A percentile compares a stretch with the other conserved stretches of the same genome.
phyloP scores from a whole-genome alignment of 2,797 vertebrate genomes.

The Craterocephalus amniculus region DNA sequence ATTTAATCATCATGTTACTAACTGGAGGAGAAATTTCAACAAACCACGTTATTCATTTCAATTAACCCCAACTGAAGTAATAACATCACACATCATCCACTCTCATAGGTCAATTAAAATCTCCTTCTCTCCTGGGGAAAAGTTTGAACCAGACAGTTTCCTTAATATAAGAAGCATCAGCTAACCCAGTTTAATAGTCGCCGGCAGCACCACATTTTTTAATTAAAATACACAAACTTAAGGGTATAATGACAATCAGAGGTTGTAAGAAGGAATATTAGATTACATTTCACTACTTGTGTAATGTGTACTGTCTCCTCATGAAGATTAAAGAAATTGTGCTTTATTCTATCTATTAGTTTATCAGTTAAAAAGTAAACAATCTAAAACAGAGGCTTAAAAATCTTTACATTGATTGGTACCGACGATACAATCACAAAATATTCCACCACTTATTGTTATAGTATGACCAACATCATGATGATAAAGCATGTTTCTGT shows the following conservation, averaged over 20 bases:
- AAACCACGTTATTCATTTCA: neutral
- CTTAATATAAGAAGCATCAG: neutral
- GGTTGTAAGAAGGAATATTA: neutral
- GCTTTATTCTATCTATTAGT: neutral
- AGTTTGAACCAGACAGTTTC: neutral
- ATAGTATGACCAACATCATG: too few species aligned
- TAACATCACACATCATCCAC: neutral
- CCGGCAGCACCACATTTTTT: neutral
- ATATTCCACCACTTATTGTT: too few species aligned
- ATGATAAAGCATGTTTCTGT: too few species aligned
- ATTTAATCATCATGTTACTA: neutral
- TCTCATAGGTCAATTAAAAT: neutral
- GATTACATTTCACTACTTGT: neutral
- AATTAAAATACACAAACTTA: slow-evolving; percentile 10
- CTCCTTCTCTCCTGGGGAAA: neutral
- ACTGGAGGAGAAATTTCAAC: neutral
- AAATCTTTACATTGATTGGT: too few species aligned
- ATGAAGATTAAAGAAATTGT: neutral
- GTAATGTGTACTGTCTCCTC: too few species aligned
- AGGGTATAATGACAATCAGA: slow-evolving; percentile 3
- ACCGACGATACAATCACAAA: too few species aligned
- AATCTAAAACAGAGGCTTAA: too few species aligned
- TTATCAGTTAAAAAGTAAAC: too few species aligned
- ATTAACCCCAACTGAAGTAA: neutral
- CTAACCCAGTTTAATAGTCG: neutral